Conservation (phyloP, 1,140 invertebrate genomes). For the Pseudomyrmex pallidus region DNA sequence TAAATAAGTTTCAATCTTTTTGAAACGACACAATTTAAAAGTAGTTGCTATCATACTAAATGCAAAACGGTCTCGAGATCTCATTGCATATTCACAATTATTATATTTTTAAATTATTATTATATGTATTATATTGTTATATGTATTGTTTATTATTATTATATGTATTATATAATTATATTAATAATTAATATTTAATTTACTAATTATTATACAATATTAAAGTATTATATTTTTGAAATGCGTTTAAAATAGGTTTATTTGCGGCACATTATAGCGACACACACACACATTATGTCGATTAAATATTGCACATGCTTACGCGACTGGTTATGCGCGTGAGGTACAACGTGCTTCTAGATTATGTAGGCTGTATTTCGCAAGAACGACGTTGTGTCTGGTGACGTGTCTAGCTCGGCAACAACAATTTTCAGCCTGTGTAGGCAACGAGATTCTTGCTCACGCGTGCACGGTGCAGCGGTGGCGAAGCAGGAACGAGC, state of each 20-base stretch:
- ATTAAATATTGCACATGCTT: slow-evolving; percentile 9
- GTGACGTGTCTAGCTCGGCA: slow-evolving; percentile 74
- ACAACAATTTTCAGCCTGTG: slow-evolving; percentile 60
- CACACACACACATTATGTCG: slow-evolving; percentile 16
- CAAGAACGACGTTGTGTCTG: slow-evolving; percentile 72
- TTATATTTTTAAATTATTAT: too few relatives aligned
- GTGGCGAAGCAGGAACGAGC: slow-evolving; percentile 17
- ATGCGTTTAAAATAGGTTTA: slow-evolving; percentile 27
- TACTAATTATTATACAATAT: too few relatives aligned
- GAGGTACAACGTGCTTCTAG: slow-evolving; percentile 64
- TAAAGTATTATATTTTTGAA: neutral
- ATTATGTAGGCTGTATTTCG: slow-evolving; percentile 73
- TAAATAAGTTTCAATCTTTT: too few relatives aligned
- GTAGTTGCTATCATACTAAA: too few relatives aligned
- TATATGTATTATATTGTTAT: too few relatives aligned
- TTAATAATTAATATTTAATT: too few relatives aligned
- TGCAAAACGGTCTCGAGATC: neutral
- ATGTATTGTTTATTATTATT: too few relatives aligned
- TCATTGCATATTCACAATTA: neutral
- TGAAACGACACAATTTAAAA: too few relatives aligned
- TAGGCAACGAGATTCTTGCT: slow-evolving; percentile 64
- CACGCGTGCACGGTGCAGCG: slow-evolving; percentile 35
- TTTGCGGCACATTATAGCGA: neutral
- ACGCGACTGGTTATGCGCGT: slow-evolving; percentile 22
- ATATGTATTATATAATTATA: too few relatives aligned